A percentile compares a stretch with the other conserved stretches of the same genome.
These are phyloP conservation scores for Parotocinclus haroldoi DNA, from an alignment of 2,797 vertebrate genomes.

Conservation along the genomic window DNA sequence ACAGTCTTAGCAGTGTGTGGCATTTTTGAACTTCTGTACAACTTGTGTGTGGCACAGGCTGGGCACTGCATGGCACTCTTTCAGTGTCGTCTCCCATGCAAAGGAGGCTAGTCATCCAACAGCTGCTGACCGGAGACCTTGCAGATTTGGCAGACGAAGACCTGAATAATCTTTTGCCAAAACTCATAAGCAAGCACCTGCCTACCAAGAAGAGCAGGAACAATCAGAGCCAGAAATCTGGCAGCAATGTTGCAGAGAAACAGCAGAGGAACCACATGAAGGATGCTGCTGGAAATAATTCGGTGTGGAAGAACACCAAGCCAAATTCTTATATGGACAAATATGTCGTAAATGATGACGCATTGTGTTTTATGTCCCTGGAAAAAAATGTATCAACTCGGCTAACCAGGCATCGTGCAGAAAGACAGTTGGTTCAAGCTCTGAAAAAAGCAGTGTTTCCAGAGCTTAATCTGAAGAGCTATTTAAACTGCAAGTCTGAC, in stretches of 20 bases:
- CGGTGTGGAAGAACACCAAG: conserved; percentile 52
- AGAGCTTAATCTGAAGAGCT: conserved; percentile 73
- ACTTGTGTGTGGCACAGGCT: conserved; percentile 71
- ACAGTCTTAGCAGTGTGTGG: no score
- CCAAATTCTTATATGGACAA: conserved; percentile 45
- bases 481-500: conserved; percentile 71
- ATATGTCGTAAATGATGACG: conserved; percentile 50
- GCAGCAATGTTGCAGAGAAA: conserved; percentile 50
- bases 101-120: conserved; percentile 66
- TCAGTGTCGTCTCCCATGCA: conserved; percentile 58
- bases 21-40: conserved; percentile 57
- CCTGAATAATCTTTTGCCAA: conserved; percentile 64
- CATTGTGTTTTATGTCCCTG: conserved; percentile 61
- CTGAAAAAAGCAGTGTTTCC: conserved; percentile 66
- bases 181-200: conserved; percentile 46
- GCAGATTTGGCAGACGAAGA: conserved; percentile 71
- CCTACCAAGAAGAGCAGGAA: conserved; percentile 49
- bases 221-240: conserved; percentile 43
- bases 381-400: conserved; percentile 57
- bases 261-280: conserved; percentile 45
- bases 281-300: conserved; percentile 16
- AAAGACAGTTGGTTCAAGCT: conserved; percentile 55
- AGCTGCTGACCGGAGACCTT: conserved; percentile 71
- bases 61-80: conserved; percentile 57
- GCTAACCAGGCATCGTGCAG: conserved; percentile 55